Base-by-base conservation (phyloP, 2,888 invertebrate species). In the Gryllus longicercus region DNA sequence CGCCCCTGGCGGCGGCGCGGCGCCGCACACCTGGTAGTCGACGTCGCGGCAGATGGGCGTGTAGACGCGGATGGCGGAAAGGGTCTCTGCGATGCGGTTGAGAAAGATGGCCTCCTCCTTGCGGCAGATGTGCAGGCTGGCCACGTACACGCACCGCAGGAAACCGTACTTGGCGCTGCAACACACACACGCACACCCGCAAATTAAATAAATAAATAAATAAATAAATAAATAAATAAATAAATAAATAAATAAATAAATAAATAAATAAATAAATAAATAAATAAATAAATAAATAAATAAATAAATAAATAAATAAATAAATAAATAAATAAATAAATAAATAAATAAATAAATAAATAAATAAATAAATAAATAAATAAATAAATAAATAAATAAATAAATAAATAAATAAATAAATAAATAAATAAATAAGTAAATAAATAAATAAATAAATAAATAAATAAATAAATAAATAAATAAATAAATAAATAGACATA, bases 111-210 rank as follows among this genome's bases (percentile, higher is more conserved):
- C 85, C 78, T 85, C 85, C 76, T 85, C 84, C 78, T 83, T 83
- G n/a, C 84, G 83, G 79, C 85, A 85, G 78, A 84, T 84, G 78
- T 83, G 82, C 77, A 84, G 83, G 79, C 84, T 84, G 2, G 83
- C 82, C 11, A 83, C 83, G 81, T 84, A 84, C 25, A 85, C 84
- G 81, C 85, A 85, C 51, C 83, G 83, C 74, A 85, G 84, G 82
- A 85, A 85, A 21, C 85, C 85, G 79, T 85, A 84, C 81, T 84
- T 85, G 63, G 85, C 85, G 78, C 85, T 85, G 84, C 11, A 83
- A 84, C 79, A 82, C 79, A 80, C 77, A 79, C 79, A 76, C 25
- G 11, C 76, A 25, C 18, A 11, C 8, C 21, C 21, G 21, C 76
- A 18, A 23, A n/a, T n/a, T 76, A 12, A 18, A 38, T 25, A 76